phyloP scores from a whole-genome alignment of 2,113 vertebrate genomes.

The Geococcyx californianus region DNA sequence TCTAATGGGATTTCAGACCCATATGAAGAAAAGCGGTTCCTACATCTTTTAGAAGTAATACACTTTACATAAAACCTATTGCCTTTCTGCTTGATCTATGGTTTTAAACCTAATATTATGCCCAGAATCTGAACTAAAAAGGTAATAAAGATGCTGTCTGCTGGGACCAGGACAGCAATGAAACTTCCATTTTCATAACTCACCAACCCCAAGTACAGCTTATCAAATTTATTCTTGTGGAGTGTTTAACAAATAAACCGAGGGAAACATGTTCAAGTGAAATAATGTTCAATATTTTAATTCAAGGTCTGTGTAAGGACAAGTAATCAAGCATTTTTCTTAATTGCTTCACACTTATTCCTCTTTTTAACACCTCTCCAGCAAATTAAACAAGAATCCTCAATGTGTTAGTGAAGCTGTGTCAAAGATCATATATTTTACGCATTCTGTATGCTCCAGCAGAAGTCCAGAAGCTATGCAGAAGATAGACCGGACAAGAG shows the following conservation, averaged over 20 bases:
- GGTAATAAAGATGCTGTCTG: constrained; percentile 60
- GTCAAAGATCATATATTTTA: constrained; percentile 59
- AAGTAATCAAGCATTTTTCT: constrained; percentile 66
- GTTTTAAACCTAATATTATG: constrained; percentile 66
- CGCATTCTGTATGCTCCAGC: neutral
- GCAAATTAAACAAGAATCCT: constrained; percentile 62
- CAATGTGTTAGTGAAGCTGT: constrained; percentile 36
- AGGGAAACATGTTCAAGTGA: constrained; percentile 33
- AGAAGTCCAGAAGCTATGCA: constrained; percentile 16
- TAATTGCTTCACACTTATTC: constrained; percentile 73
- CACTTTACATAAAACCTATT: constrained; percentile 63
- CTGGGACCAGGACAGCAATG: constrained; percentile 53
- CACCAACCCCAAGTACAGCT: constrained; percentile 1
- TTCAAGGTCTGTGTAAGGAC: constrained; percentile 8
- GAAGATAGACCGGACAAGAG: neutral
- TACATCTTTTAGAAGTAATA: constrained; percentile 70
- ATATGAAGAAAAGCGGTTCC: constrained; percentile 58
- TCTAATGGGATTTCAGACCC: constrained; percentile 55
- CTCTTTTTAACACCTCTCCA: constrained; percentile 53
- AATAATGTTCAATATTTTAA: constrained; percentile 41
- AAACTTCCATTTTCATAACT: constrained; percentile 71
- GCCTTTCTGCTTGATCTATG: constrained; percentile 61
- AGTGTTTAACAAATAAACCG: constrained; percentile 66
- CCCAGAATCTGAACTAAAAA: constrained; percentile 57
- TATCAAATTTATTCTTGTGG: constrained; percentile 61